Evolutionary conservation across 2,797 vertebrate species (phyloP), one percentile per base, ranked within the genome.

Genomic region (Tragelaphus oryx): DNA sequence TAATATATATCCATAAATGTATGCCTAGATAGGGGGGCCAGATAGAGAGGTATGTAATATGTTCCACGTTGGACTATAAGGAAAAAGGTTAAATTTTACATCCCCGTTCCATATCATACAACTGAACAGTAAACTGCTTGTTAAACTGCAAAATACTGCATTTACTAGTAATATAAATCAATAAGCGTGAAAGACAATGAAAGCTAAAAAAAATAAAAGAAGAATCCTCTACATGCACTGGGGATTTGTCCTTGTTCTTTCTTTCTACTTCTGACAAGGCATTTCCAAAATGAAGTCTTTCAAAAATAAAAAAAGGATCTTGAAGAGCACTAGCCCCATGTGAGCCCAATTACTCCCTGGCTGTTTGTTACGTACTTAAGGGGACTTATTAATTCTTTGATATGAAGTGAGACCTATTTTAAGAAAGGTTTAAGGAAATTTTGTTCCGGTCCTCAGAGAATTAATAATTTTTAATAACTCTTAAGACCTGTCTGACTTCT

Each of bases 361-460:
- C 44, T 95, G 26, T 71, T 85, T 79, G 57, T 82, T 88, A 55
- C 8, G 2, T 50, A 20, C 24, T 91, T 96, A 94, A 92, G 59
- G 86, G 89, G 60, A 16, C 57, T 91, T 93, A 54, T 62, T 87
- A 90, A 87, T 65, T 92, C 88, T 95, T 87, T 89, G 60, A 84
- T 94, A 89, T 54, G 55, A 95, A 95, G 80, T 79, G 54, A 79
- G 8, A 4, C 71, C n/a, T 92, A 44, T 80, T 37, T 92, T 46
- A 93, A 74, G 79, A 95, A 91, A 80, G 41, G 26, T 55, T 44
- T 76, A 54, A 93, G 68, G 46, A 48, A 84, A 95, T 90, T 89
- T 79, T 86, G 26, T 89, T 95, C 41, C 22, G 44, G 28, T 33
- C 24, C 46, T 57, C n/a, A 76, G 59, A 65, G 41, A 95, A 93